Evolutionary conservation across 2,113 vertebrate species (phyloP).

Genomic region (Gymnorhina tibicen): DNA sequence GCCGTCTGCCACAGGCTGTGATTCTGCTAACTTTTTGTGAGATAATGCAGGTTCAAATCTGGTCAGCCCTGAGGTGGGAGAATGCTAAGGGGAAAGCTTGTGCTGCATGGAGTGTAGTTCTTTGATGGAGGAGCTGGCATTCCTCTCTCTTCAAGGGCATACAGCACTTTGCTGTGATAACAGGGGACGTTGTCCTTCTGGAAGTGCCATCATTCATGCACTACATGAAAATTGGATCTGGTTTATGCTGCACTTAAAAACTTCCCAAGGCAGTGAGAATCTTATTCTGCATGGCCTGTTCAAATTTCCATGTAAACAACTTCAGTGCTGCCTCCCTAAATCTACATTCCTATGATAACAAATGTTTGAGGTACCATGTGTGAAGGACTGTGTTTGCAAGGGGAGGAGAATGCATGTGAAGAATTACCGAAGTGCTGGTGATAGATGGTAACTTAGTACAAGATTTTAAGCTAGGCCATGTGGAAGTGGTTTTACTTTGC

Average conservation of each 20-base stretch:
- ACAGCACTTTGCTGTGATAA: background rate
- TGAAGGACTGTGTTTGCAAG: background rate
- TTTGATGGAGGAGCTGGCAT: background rate
- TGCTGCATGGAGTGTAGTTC: background rate
- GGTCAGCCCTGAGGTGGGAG: background rate
- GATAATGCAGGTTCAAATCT: background rate
- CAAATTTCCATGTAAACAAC: slow-evolving; percentile 3
- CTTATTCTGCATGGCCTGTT: background rate
- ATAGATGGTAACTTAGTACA: background rate
- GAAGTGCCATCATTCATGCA: background rate
- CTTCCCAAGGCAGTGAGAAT: background rate
- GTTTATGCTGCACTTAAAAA: background rate
- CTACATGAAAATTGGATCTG: background rate
- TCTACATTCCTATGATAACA: background rate
- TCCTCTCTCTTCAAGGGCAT: background rate
- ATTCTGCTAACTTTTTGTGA: background rate
- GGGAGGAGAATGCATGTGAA: background rate
- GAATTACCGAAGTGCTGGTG: background rate
- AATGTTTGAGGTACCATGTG: background rate
- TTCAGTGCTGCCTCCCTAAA: background rate
- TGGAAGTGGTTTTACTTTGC: background rate
- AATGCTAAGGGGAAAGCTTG: background rate
- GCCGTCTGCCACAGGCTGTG: background rate
- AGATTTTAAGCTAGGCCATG: background rate
- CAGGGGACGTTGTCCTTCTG: background rate